phyloP scores from a whole-genome alignment of 2,113 vertebrate genomes.

The Coturnix japonica region DNA sequence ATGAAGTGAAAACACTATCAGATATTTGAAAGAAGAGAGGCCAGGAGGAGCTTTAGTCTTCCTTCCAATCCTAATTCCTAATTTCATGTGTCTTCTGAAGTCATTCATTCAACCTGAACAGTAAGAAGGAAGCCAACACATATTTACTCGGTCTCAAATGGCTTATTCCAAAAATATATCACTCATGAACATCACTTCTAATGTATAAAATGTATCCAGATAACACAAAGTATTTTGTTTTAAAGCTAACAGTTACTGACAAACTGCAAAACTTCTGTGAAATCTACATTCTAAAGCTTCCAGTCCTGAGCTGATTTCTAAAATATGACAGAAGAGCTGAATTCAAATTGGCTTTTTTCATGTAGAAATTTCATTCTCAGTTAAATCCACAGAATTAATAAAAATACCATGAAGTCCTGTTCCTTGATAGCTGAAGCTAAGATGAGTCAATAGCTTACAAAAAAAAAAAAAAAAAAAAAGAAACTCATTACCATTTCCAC shows the following conservation, averaged over 20 bases:
- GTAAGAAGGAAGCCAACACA: background rate
- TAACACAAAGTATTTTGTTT: background rate
- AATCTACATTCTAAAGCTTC: background rate
- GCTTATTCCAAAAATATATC: background rate
- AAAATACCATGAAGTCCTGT: background rate
- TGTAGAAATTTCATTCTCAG: background rate
- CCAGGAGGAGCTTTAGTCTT: background rate
- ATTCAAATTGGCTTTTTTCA: background rate
- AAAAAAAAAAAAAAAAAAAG: background rate
- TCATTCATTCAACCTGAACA: background rate
- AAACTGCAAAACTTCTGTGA: background rate
- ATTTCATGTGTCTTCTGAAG: accelerated
- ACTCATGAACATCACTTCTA: background rate
- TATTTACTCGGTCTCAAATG: background rate
- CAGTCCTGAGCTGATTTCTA: background rate
- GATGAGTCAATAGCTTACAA: background rate
- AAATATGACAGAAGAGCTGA: background rate
- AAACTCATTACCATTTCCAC: background rate
- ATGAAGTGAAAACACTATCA: background rate
- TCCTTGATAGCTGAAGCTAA: background rate
- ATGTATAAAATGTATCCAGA: background rate
- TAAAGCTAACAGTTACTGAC: background rate
- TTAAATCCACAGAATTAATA: background rate
- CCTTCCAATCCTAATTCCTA: background rate
- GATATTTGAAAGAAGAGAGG: background rate